Conservation (phyloP, 2,113 vertebrate species). For the Raphicerus campestris region DNA sequence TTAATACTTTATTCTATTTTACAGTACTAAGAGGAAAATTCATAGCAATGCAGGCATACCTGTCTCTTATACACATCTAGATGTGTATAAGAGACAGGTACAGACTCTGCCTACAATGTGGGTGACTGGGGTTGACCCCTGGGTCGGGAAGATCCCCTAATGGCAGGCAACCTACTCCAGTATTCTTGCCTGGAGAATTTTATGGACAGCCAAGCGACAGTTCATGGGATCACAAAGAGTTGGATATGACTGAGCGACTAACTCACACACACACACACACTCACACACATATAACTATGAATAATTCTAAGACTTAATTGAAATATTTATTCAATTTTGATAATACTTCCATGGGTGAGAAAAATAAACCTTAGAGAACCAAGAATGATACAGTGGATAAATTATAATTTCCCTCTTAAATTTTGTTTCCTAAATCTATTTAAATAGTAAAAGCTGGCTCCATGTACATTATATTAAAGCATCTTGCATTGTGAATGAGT, state of each 20-base stretch:
- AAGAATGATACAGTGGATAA: background rate
- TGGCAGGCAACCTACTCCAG: background rate
- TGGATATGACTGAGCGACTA: background rate
- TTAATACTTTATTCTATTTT: too few species aligned
- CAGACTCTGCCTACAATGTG: background rate
- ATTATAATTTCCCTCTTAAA: background rate
- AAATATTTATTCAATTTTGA: background rate
- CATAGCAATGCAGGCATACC: too few species aligned
- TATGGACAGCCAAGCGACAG: background rate
- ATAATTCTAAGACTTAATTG: background rate
- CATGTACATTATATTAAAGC: background rate
- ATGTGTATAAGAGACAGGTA: too few species aligned
- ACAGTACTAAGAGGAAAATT: too few species aligned
- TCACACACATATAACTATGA: background rate
- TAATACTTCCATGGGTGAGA: background rate
- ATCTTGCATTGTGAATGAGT: slow-evolving; percentile 23
- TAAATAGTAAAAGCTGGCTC: background rate
- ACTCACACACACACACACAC: background rate
- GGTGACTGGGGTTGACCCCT: background rate
- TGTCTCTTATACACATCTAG: too few species aligned
- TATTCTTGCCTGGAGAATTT: background rate
- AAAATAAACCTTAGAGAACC: background rate
- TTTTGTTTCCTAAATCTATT: background rate
- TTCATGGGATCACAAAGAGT: background rate
- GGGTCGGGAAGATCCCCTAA: background rate